These are phyloP conservation scores for Chanos chanos DNA, from an alignment of 2,797 vertebrate genomes.

Conservation along the genomic window DNA sequence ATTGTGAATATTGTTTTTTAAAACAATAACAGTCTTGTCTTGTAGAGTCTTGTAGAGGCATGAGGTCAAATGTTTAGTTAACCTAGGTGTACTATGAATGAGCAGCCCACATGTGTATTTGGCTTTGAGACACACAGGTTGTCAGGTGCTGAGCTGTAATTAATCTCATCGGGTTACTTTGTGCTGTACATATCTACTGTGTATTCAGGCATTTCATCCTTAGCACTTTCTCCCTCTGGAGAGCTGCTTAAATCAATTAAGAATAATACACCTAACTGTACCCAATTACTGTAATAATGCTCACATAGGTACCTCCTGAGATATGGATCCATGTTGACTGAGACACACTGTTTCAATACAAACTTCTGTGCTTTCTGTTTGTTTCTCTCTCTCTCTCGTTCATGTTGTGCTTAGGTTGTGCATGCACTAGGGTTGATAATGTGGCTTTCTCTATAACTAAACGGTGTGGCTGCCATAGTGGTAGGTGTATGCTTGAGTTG, in stretches of 20 bases:
- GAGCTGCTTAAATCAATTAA: constrained; percentile 35
- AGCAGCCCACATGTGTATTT: not conserved
- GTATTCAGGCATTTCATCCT: constrained; percentile 36
- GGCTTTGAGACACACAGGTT: constrained; percentile 8
- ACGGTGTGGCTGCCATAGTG: no score
- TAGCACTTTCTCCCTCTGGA: constrained; percentile 23
- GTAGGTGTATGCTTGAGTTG: no score
- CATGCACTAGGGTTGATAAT: no score
- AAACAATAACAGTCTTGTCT: no score
- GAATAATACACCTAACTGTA: constrained; percentile 17
- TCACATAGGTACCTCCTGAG: not conserved
- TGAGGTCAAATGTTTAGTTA: no score
- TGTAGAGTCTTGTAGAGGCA: no score
- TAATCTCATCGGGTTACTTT: constrained; percentile 34
- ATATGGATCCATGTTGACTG: not conserved
- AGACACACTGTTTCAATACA: not conserved
- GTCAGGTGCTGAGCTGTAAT: constrained; percentile 42
- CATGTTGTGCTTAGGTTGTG: no score
- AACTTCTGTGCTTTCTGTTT: not conserved
- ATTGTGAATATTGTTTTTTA: no score
- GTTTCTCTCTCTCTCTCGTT: no score
- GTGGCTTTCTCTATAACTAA: no score
- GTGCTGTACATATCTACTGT: constrained; percentile 32
- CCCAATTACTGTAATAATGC: constrained; percentile 14
- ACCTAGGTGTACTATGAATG: not conserved